phyloP scores from a whole-genome alignment of 2,797 vertebrate genomes.

The Pangasius mekongensis region DNA sequence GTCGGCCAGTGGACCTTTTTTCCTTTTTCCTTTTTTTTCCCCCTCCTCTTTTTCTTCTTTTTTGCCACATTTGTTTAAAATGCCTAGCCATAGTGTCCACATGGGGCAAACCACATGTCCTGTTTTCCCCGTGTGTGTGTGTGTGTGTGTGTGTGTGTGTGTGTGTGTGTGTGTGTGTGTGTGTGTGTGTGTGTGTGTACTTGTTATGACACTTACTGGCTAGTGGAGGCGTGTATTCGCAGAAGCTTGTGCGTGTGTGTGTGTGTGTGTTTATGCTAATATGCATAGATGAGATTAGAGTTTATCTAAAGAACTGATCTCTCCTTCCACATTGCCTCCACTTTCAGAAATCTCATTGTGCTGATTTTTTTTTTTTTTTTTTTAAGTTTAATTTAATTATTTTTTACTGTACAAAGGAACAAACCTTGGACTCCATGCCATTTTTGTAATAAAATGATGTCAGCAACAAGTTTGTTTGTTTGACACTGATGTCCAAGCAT shows the following conservation, averaged over 20 bases:
- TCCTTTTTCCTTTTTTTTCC: no score
- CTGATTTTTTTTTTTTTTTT: constrained; percentile 67
- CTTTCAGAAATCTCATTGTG: constrained; percentile 72
- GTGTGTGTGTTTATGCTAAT: constrained; percentile 69
- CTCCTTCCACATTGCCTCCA: constrained; percentile 62
- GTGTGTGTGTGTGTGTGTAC: constrained; percentile 18
- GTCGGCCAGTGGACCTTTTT: constrained; percentile 56
- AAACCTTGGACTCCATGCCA: constrained; percentile 83
- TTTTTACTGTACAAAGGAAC: constrained; percentile 86
- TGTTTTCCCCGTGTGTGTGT: constrained; percentile 56
- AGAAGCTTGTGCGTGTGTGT: constrained; percentile 31
- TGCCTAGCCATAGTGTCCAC: constrained; percentile 64
- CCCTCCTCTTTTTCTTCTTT: background rate
- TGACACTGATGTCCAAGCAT: constrained; percentile 4
- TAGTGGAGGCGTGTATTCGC: constrained; percentile 64
- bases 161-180: constrained; percentile 30
- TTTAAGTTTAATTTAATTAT: constrained; percentile 83
- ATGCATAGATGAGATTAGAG: constrained; percentile 40
- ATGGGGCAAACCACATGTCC: constrained; percentile 60
- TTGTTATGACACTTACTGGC: constrained; percentile 69
- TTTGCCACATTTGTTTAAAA: constrained; percentile 58
- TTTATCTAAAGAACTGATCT: constrained; percentile 47
- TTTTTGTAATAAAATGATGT: constrained; percentile 82
- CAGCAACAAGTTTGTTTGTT: constrained; percentile 19
- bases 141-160: constrained; percentile 16